Evolutionary conservation across 2,888 invertebrate species (phyloP).

Genomic region (Limnephilus rhombicus): DNA sequence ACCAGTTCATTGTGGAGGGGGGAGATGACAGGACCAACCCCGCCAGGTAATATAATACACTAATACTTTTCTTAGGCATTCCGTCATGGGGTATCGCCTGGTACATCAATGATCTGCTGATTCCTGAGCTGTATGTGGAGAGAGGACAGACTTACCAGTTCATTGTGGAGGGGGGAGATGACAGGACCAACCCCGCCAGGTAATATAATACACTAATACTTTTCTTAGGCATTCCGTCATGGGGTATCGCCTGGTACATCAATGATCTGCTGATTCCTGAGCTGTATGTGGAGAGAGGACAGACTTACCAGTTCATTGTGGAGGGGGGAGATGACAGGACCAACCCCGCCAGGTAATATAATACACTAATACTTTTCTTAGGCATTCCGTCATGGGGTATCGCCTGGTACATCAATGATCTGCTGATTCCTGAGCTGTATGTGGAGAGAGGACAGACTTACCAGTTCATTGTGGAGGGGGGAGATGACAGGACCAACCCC

Average conservation of each 20-base stretch:
- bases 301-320: conserved; percentile 90
- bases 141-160: conserved; percentile 92
- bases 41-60: conserved; percentile 77
- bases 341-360: conserved; percentile 83
- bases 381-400: conserved; percentile 91
- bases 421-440: conserved; percentile 92
- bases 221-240: conserved; percentile 87
- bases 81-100: conserved; percentile 95
- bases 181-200: conserved; percentile 88
- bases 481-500: conserved; percentile 87
- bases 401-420: conserved; percentile 95
- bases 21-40: conserved; percentile 89
- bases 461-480: conserved; percentile 91
- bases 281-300: conserved; percentile 90
- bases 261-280: conserved; percentile 94
- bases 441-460: conserved; percentile 92
- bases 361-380: conserved; percentile 68
- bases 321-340: conserved; percentile 91
- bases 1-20: conserved; percentile 92
- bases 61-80: conserved; percentile 76
- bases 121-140: conserved; percentile 93
- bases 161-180: conserved; percentile 90
- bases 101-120: conserved; percentile 94
- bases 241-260: conserved; percentile 96
- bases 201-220: conserved; percentile 67